phyloP scores from a whole-genome alignment of 1,140 invertebrate genomes.

The Hylaeus volcanicus region DNA sequence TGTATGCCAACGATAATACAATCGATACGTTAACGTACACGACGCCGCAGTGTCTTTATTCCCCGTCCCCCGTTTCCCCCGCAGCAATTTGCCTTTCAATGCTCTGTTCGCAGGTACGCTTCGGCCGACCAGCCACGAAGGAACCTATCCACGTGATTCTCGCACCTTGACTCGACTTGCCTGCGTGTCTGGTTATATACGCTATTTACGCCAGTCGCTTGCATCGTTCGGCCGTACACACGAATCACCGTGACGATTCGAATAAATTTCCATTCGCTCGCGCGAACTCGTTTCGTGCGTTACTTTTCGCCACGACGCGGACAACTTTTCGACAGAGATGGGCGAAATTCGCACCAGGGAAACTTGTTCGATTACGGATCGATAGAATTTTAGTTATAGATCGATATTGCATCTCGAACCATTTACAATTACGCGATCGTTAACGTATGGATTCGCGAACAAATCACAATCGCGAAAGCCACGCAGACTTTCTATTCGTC shows the following conservation, averaged over 20 bases:
- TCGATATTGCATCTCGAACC: too few relatives aligned
- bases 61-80: conserved; percentile 21
- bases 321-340: conserved; percentile 17
- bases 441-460: too few relatives aligned
- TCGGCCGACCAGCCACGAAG: conserved; percentile 29
- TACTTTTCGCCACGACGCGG: not conserved
- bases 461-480: not conserved
- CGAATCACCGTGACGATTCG: conserved; percentile 34
- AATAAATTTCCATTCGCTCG: conserved; percentile 4
- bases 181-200: conserved; percentile 38
- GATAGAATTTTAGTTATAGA: too few relatives aligned
- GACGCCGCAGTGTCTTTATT: conserved; percentile 32
- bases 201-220: conserved; percentile 38
- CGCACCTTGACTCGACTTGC: conserved; percentile 30
- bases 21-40: conserved; percentile 54
- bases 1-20: conserved; percentile 55
- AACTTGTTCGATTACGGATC: too few relatives aligned
- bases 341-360: too few relatives aligned
- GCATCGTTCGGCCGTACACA: conserved; percentile 27
- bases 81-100: conserved; percentile 38
- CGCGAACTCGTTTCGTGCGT: not conserved
- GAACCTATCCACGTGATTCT: conserved; percentile 33
- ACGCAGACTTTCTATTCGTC: too few relatives aligned
- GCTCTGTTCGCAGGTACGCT: conserved; percentile 51
- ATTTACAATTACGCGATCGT: too few relatives aligned